These are phyloP conservation scores for Rhagoletis zephyria DNA, from an alignment of 1,140 invertebrate species.

Conservation along the genomic window DNA sequence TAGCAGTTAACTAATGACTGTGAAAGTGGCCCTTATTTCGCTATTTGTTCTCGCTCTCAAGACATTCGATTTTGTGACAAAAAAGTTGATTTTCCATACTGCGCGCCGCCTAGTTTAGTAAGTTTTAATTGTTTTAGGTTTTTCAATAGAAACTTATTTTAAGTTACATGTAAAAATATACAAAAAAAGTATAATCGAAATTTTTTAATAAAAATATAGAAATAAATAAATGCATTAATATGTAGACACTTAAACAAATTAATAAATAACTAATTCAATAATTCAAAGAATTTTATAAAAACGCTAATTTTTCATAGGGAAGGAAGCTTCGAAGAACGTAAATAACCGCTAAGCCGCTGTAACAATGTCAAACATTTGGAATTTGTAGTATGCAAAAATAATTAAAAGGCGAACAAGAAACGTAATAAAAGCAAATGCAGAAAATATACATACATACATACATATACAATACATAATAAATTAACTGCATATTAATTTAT, in stretches of 20 bases:
- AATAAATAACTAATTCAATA: not conserved
- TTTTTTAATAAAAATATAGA: slow-evolving; percentile 6
- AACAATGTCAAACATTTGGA: slow-evolving; percentile 43
- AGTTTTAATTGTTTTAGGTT: slow-evolving; percentile 14
- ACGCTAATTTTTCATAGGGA: not conserved
- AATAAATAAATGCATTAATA: slow-evolving; percentile 9
- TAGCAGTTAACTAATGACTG: no score
- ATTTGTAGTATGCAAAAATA: slow-evolving; percentile 9
- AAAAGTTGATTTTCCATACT: no score
- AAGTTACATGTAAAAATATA: not conserved
- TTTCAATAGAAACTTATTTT: slow-evolving; percentile 11
- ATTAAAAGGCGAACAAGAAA: slow-evolving; percentile 14
- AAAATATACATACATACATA: not conserved
- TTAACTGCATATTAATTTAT: slow-evolving; percentile 57
- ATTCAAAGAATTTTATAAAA: not conserved
- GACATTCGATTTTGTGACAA: no score
- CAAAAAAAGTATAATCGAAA: slow-evolving; percentile 4
- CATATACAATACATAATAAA: slow-evolving; percentile 41
- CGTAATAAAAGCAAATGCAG: not conserved
- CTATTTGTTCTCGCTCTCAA: no score
- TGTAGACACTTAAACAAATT: not conserved
- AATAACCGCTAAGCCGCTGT: not conserved
- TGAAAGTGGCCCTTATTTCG: no score
- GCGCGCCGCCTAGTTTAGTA: not conserved
- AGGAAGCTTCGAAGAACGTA: not conserved